A percentile compares a stretch with the other conserved stretches of the same genome.
Conservation (phyloP, 2,113 vertebrate species). For the Picathartes gymnocephalus region DNA sequence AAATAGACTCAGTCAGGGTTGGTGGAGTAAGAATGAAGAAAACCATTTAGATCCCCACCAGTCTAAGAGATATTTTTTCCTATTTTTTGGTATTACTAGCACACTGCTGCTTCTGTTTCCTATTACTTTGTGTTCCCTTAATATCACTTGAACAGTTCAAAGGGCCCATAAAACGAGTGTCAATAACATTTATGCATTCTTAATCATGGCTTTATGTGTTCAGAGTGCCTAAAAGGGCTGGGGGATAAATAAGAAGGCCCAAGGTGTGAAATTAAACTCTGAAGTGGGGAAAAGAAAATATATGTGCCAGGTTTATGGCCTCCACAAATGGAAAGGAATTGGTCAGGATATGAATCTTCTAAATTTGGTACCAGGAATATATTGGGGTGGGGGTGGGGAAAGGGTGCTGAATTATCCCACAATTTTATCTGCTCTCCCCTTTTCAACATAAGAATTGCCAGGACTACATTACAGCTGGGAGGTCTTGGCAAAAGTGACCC, state of each 20-base stretch:
- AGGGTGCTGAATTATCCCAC: neutral
- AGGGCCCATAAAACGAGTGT: neutral
- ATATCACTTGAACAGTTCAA: neutral
- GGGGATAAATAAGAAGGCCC: neutral
- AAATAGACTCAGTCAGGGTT: neutral
- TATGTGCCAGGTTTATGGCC: neutral
- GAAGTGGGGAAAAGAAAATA: neutral
- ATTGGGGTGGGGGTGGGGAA: neutral
- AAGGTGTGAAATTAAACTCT: neutral
- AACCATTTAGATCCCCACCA: neutral
- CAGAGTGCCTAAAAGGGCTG: neutral
- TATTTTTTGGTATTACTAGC: neutral
- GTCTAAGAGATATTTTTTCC: neutral
- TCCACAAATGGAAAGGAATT: neutral
- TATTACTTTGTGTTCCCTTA: neutral
- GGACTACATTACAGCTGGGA: neutral
- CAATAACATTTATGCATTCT: neutral
- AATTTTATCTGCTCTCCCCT: neutral
- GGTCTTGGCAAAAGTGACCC: neutral
- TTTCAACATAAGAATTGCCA: neutral
- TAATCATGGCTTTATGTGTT: neutral
- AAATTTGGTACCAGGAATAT: neutral
- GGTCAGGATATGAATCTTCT: neutral
- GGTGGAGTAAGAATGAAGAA: neutral
- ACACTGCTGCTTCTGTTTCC: neutral